Evolutionary conservation across 2,797 vertebrate genomes (phyloP).

Genomic region (Nasua narica): DNA sequence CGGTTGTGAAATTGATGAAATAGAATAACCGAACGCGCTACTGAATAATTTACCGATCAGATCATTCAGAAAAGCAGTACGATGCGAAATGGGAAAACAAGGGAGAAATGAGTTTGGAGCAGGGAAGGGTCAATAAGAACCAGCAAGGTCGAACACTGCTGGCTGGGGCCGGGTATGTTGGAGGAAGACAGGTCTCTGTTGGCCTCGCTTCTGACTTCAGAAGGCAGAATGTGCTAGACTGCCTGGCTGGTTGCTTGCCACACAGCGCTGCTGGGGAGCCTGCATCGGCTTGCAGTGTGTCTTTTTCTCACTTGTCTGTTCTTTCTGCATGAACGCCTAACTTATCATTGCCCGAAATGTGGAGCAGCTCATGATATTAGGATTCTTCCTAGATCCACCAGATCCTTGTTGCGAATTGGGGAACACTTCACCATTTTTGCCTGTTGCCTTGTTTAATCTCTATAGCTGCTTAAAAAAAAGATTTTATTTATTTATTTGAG

Average conservation of each 20-base stretch:
- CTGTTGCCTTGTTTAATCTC: background rate
- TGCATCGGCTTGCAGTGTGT: too few relatives aligned
- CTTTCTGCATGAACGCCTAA: background rate
- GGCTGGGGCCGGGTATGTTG: rapidly evolving
- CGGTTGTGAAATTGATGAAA: slow-evolving; percentile 56
- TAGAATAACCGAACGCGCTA: slow-evolving; percentile 61
- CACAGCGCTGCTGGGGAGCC: background rate
- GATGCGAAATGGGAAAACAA: background rate
- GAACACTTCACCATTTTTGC: background rate
- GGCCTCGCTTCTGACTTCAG: background rate
- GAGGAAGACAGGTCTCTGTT: background rate
- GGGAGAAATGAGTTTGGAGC: background rate
- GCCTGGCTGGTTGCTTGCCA: background rate
- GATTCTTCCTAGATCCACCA: background rate
- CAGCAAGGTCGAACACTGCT: background rate
- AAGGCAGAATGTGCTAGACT: background rate
- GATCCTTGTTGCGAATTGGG: background rate
- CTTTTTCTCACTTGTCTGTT: background rate
- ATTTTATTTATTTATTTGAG: background rate
- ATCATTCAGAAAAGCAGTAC: slow-evolving; percentile 25
- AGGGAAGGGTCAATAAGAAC: background rate
- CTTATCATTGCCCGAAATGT: background rate
- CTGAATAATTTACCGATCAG: slow-evolving; percentile 63
- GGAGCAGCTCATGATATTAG: background rate
- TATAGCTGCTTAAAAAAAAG: too few relatives aligned